A percentile compares a stretch with the other conserved stretches of the same genome.
Evolutionary conservation across 2,113 vertebrate genomes (phyloP).

Genomic region (Nipponia nippon): DNA sequence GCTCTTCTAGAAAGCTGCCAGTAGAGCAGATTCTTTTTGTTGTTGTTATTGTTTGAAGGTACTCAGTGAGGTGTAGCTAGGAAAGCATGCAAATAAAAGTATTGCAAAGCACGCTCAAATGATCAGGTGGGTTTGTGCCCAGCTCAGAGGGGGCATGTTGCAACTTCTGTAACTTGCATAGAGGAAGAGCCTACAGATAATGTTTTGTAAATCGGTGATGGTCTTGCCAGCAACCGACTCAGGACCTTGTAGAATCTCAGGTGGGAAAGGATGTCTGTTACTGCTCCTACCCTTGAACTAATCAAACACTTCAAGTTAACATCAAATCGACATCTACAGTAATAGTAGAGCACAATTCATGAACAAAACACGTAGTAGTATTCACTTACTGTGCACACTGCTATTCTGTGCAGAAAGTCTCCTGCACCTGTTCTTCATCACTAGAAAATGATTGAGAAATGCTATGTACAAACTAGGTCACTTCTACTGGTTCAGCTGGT

Average conservation of each 20-base stretch:
- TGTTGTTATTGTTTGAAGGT: background rate
- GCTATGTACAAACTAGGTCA: background rate
- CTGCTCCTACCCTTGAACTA: background rate
- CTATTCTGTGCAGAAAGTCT: background rate
- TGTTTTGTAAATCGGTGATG: background rate
- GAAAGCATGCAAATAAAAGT: slow-evolving; percentile 53
- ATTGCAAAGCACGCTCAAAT: slow-evolving; percentile 5
- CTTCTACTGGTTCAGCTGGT: background rate
- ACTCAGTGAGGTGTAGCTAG: background rate
- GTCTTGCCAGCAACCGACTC: background rate
- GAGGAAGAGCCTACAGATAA: background rate
- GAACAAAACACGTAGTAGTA: background rate
- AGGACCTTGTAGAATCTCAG: background rate
- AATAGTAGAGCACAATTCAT: background rate
- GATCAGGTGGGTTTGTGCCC: background rate
- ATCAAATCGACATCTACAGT: background rate
- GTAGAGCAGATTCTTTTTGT: background rate
- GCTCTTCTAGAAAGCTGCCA: background rate
- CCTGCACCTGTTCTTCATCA: background rate
- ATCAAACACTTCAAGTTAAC: background rate
- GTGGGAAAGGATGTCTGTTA: background rate
- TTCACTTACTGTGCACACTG: background rate
- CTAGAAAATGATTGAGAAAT: background rate
- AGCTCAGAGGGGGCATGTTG: background rate
- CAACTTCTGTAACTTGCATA: background rate